Conservation (phyloP, 2,113 vertebrate species). For the Litocranius walleri region DNA sequence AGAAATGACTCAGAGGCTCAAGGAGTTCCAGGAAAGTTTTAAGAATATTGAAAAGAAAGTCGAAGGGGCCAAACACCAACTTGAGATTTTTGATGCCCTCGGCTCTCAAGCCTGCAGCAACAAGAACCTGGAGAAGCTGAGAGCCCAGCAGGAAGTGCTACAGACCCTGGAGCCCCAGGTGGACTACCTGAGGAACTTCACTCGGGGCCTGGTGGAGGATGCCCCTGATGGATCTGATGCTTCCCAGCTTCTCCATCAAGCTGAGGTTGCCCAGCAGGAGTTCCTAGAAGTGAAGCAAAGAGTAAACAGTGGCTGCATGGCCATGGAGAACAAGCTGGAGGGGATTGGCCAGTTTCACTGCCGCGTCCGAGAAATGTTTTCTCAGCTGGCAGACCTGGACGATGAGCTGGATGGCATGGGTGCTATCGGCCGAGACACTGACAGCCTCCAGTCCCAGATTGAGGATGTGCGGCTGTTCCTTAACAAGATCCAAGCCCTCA, state of each 20-base stretch:
- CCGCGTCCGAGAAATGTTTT: constrained; percentile 94
- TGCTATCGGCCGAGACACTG: constrained; percentile 89
- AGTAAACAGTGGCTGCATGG: constrained; percentile 87
- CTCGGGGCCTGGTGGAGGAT: constrained; percentile 91
- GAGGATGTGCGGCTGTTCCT: constrained; percentile 89
- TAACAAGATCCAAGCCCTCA: constrained; percentile 85
- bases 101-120: constrained; percentile 95
- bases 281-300: constrained; percentile 87
- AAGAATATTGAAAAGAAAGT: constrained; percentile 94
- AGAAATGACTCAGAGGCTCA: constrained; percentile 92
- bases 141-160: constrained; percentile 90
- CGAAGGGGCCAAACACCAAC: constrained; percentile 93
- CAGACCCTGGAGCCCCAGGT: constrained; percentile 91
- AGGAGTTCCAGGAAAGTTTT: constrained; percentile 94
- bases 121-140: constrained; percentile 95
- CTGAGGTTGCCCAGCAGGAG: constrained; percentile 85
- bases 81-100: constrained; percentile 95
- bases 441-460: constrained; percentile 94
- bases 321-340: constrained; percentile 92
- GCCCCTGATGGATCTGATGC: constrained; percentile 87
- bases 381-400: constrained; percentile 92
- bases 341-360: constrained; percentile 93
- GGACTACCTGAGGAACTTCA: constrained; percentile 92
- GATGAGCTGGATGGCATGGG: constrained; percentile 95
- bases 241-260: constrained; percentile 86